phyloP scores from a whole-genome alignment of 1,140 invertebrate species.

The Achroia grisella region DNA sequence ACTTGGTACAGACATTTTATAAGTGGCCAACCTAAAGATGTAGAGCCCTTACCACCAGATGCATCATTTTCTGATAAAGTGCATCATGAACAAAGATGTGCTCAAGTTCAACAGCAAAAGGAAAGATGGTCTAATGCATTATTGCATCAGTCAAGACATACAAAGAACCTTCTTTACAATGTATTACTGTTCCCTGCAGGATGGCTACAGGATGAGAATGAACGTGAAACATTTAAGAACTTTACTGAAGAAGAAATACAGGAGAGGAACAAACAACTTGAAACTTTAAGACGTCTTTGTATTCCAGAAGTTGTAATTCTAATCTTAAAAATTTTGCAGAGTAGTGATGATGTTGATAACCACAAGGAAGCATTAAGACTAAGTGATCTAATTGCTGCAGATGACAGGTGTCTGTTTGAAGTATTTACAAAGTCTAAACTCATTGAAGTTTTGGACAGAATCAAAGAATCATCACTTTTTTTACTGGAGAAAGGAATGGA shows the following conservation, averaged over 20 bases:
- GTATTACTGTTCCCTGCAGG: conserved; percentile 92
- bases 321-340: conserved; percentile 86
- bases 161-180: conserved; percentile 89
- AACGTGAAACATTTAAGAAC: conserved; percentile 52
- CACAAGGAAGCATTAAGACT: conserved; percentile 86
- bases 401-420: conserved; percentile 86
- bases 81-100: conserved; percentile 86
- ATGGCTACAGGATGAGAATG: conserved; percentile 87
- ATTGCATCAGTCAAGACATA: conserved; percentile 61
- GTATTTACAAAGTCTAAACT: conserved; percentile 85
- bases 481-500: conserved; percentile 83
- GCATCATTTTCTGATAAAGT: conserved; percentile 91
- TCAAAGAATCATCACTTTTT: conserved; percentile 83
- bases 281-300: conserved; percentile 83
- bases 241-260: conserved; percentile 69
- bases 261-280: conserved; percentile 77
- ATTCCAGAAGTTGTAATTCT: conserved; percentile 89
- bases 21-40: conserved; percentile 82
- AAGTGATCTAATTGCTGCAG: conserved; percentile 85
- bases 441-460: conserved; percentile 83
- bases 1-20: conserved; percentile 92
- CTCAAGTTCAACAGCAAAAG: conserved; percentile 84
- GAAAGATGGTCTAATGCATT: conserved; percentile 82
- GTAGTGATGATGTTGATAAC: conserved; percentile 83
- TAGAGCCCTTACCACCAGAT: conserved; percentile 74